Base-by-base conservation (phyloP, 2,113 vertebrate genomes). In the Elephantulus edwardii region DNA sequence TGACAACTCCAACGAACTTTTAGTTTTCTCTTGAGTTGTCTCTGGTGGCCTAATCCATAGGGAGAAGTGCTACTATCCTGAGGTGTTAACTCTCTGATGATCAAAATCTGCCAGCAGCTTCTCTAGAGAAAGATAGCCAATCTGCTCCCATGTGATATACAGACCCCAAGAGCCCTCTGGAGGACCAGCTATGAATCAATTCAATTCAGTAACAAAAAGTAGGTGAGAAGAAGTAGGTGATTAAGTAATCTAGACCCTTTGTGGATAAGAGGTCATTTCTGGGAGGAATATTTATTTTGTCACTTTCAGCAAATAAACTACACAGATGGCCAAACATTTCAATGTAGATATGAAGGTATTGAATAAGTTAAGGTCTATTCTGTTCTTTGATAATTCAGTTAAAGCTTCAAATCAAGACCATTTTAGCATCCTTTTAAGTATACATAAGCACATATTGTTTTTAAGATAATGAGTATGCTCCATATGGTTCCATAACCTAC, bases 401-500 rank as follows among this genome's bases (percentile, higher is more conserved):
- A 83, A 88, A 58, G 76, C 12, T 88, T 35, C 17, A 82, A 50
- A 12, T 75, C 16, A 54, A 79, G 28, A 48, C 12, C 26, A 89
- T 82, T 95, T 92, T 88, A 91, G n/a, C 62, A 89, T 35, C 28
- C 50, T 46, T 54, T 56, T 20, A 68, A 80, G 40, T 40, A 80
- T 76, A 7, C 30, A 85, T 83, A 93, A 94, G 80, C 66, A 92
- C 33, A 24, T 24, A 54, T 91, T 90, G 83, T 85, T 90, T 93
- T 74, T 87, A 72, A 91, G 94, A 86, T 90, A 93, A 79, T 5
- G 28, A 42, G 19, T 26, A 16, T 1, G 52, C 12, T 91, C 46
- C 79, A 93, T 92, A 92, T 52, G 66, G 52, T n/a, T 90, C n/a
- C 20, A 24, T 83, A 95, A 83, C 46, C 83, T 91, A 76, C n/a